phyloP scores from a whole-genome alignment of 2,888 invertebrate species.

The Nemotelus nigrinus region DNA sequence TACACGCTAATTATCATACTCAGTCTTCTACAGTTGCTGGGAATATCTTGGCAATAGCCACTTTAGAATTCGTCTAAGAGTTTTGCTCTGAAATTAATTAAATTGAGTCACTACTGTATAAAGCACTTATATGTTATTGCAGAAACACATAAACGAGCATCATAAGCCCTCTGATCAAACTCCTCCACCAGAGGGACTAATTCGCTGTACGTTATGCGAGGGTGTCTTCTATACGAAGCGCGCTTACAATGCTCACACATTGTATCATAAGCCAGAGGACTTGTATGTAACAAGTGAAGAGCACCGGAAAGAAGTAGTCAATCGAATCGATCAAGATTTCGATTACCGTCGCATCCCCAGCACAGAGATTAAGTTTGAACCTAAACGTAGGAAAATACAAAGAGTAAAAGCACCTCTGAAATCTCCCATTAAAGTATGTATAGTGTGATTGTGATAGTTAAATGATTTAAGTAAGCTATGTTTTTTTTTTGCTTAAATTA shows the following conservation, averaged over 20 bases:
- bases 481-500: neutral
- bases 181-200: slow-evolving; percentile 66
- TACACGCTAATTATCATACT: too few species aligned
- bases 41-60: too few species aligned
- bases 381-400: neutral
- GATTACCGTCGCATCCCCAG: slow-evolving; percentile 65
- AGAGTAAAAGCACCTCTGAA: too few species aligned
- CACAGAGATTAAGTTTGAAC: neutral
- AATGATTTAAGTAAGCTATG: neutral
- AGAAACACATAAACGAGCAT: slow-evolving; percentile 70
- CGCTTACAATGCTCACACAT: slow-evolving; percentile 73
- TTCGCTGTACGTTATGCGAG: slow-evolving; percentile 73
- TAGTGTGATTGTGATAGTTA: neutral
- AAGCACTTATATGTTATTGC: slow-evolving; percentile 44
- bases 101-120: neutral
- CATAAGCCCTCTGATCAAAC: slow-evolving; percentile 66
- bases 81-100: too few species aligned
- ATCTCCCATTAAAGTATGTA: neutral
- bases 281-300: slow-evolving; percentile 71
- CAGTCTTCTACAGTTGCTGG: too few species aligned
- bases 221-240: slow-evolving; percentile 73
- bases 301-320: slow-evolving; percentile 65
- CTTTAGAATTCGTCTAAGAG: neutral
- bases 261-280: slow-evolving; percentile 71
- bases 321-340: slow-evolving; percentile 68